Percentiles rank a stretch among this genome's conserved stretches.
Conservation (phyloP, 1,140 invertebrate genomes). For the Drosophila repletoides region DNA sequence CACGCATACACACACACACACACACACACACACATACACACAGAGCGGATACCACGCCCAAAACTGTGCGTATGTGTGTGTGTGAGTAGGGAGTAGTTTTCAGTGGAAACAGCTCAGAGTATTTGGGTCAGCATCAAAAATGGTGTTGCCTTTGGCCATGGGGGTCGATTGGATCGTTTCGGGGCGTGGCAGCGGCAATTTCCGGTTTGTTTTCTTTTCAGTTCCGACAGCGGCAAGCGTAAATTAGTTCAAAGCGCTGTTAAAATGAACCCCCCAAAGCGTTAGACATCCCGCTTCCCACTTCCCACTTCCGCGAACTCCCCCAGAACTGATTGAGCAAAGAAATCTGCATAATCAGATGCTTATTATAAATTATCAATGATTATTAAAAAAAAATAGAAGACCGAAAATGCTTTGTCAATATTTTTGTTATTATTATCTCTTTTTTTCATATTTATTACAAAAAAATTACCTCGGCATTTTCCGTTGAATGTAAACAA, state of each 20-base stretch:
- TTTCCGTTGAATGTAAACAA: constrained; percentile 26
- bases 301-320: not conserved
- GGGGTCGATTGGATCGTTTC: not conserved
- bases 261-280: constrained; percentile 34
- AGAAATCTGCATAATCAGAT: constrained; percentile 51
- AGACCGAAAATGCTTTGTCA: constrained; percentile 44
- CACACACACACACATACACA: not conserved
- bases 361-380: constrained; percentile 73
- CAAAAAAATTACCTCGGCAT: constrained; percentile 24
- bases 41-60: constrained; percentile 11
- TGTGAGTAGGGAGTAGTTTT: constrained; percentile 11
- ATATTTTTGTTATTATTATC: constrained; percentile 45
- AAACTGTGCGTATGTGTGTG: constrained; percentile 13
- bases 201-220: constrained; percentile 71
- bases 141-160: constrained; percentile 30
- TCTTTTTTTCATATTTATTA: too few species aligned
- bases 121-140: constrained; percentile 65
- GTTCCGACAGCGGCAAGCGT: constrained; percentile 65
- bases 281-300: constrained; percentile 6
- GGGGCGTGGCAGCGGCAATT: constrained; percentile 61
- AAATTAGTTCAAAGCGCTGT: constrained; percentile 72
- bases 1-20: not conserved
- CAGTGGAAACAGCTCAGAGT: constrained; percentile 12
- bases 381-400: constrained; percentile 51
- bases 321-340: constrained; percentile 21